Conservation (phyloP, 2,797 vertebrate genomes). For the Rhinatrema bivittatum region DNA sequence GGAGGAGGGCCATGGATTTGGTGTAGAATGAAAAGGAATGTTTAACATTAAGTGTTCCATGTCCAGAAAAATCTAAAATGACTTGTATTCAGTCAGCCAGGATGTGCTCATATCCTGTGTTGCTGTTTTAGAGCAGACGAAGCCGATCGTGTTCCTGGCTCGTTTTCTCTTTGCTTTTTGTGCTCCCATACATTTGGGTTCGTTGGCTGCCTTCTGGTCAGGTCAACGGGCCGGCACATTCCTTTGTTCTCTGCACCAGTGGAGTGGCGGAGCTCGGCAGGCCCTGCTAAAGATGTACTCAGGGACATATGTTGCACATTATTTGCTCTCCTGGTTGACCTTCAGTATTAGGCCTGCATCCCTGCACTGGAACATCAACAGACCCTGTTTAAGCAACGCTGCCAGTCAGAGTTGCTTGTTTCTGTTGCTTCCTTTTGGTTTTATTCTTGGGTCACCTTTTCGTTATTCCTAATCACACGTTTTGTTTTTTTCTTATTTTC, state of each 20-base stretch:
- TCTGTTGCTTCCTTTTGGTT: too few relatives aligned
- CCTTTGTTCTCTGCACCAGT: conserved; percentile 41
- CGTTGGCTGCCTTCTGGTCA: conserved; percentile 54
- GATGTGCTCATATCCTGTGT: conserved; percentile 20
- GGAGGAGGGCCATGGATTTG: too few relatives aligned
- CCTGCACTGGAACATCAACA: too few relatives aligned
- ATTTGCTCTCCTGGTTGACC: neutral
- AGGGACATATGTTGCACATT: neutral
- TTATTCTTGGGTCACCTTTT: too few relatives aligned
- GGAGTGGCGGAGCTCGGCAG: too few relatives aligned
- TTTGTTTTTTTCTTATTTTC: too few relatives aligned
- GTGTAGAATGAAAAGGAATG: neutral
- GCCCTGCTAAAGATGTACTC: neutral
- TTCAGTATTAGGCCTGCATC: too few relatives aligned
- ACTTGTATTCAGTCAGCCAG: conserved; percentile 17
- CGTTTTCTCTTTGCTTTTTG: conserved; percentile 64
- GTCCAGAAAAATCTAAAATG: conserved; percentile 10
- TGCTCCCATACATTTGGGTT: conserved; percentile 46
- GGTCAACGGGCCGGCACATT: conserved; percentile 51
- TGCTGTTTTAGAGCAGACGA: conserved; percentile 8
- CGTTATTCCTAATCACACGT: too few relatives aligned
- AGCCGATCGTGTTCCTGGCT: conserved; percentile 5
- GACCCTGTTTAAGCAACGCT: neutral
- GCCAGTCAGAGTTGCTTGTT: too few relatives aligned
- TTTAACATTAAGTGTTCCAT: neutral